phyloP scores from a whole-genome alignment of 2,113 vertebrate species.

The Cavia porcellus region DNA sequence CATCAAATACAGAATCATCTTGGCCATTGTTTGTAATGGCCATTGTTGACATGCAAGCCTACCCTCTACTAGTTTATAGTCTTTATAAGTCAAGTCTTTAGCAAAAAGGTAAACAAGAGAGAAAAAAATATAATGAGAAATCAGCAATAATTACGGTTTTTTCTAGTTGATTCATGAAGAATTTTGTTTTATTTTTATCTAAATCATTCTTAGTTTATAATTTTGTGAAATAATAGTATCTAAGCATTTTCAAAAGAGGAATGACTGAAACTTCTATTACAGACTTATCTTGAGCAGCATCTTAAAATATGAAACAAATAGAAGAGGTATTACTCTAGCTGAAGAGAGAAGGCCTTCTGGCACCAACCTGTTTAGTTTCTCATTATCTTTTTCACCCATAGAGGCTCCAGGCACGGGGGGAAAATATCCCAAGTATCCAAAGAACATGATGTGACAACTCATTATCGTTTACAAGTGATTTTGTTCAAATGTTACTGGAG shows the following conservation, averaged over 20 bases:
- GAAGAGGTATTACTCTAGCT: not conserved
- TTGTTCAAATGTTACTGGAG: not conserved
- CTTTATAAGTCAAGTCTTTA: not conserved
- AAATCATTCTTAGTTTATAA: not conserved
- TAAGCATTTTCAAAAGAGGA: not conserved
- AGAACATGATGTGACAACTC: not conserved
- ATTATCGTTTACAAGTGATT: not conserved
- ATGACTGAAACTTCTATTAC: not conserved
- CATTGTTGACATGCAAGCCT: not conserved
- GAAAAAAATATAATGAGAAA: not conserved
- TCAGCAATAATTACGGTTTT: not conserved
- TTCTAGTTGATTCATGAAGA: conserved; percentile 12
- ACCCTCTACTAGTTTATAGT: not conserved
- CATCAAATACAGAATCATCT: not conserved
- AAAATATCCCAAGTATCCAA: not conserved
- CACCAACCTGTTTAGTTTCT: not conserved
- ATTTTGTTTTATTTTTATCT: not conserved
- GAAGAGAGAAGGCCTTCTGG: not conserved
- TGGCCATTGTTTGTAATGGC: not conserved
- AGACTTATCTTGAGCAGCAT: not conserved
- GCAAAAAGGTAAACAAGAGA: not conserved
- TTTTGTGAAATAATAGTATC: not conserved
- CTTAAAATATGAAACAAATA: not conserved
- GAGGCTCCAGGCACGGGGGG: not conserved
- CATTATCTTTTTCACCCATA: not conserved